Percentiles rank a stretch among this genome's conserved stretches.
Evolutionary conservation across 2,113 vertebrate species (phyloP).

Genomic region (Engystomops pustulosus): DNA sequence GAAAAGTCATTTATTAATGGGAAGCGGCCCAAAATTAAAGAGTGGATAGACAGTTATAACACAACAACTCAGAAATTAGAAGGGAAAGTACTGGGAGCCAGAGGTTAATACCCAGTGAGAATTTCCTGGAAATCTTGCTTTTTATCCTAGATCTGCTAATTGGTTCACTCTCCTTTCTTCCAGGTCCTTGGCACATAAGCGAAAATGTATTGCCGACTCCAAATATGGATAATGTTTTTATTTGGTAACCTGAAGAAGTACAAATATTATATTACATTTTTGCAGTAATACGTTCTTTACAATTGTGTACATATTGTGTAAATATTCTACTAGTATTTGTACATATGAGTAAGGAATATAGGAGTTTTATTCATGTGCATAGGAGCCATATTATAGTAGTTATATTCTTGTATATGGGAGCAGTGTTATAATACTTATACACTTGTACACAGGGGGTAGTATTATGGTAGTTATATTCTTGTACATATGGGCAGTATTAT

Average conservation of each 20-base stretch:
- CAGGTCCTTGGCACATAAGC: neutral
- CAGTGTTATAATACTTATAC: too few species aligned
- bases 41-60: neutral
- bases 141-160: neutral
- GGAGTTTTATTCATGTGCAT: neutral
- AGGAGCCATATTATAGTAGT: neutral
- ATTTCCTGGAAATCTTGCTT: neutral
- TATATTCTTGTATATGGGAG: neutral
- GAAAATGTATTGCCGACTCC: too few species aligned
- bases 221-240: too few species aligned
- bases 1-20: too few species aligned
- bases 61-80: neutral
- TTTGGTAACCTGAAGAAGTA: too few species aligned
- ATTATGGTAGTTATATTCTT: neutral
- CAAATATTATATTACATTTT: too few species aligned
- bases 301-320: too few species aligned
- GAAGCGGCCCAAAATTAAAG: too few species aligned
- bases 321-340: too few species aligned
- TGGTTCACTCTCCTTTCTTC: neutral
- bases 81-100: neutral
- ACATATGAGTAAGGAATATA: neutral
- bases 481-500: neutral
- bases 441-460: neutral
- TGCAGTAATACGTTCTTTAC: too few species aligned
- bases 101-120: neutral